Evolutionary conservation across 1,140 invertebrate genomes (phyloP).

Genomic region (Tetranychus urticae): DNA sequence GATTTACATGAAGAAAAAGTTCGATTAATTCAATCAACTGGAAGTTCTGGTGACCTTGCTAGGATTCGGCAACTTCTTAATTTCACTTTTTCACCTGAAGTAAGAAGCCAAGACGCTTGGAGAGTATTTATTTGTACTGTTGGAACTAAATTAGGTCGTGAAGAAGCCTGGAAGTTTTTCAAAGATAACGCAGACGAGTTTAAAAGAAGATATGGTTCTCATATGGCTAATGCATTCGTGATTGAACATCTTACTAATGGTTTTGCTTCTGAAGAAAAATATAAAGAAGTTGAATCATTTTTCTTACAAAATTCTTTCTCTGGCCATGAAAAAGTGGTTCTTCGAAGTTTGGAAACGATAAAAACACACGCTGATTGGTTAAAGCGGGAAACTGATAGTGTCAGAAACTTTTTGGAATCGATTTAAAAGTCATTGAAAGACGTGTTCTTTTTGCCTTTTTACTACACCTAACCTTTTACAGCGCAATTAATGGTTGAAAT

Average conservation of each 20-base stretch:
- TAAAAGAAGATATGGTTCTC: conserved; percentile 36
- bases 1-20: conserved; percentile 73
- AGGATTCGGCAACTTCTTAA: conserved; percentile 47
- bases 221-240: conserved; percentile 14
- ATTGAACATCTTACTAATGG: conserved; percentile 50
- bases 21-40: conserved; percentile 53
- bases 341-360: conserved; percentile 46
- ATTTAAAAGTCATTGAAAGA: too few relatives aligned
- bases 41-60: conserved; percentile 39
- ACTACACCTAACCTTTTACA: too few relatives aligned
- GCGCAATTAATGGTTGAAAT: too few relatives aligned
- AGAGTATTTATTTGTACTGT: conserved; percentile 64
- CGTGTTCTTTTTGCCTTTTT: too few relatives aligned
- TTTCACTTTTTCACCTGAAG: conserved; percentile 36
- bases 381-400: not conserved
- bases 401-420: not conserved
- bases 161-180: conserved; percentile 71
- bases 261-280: conserved; percentile 53
- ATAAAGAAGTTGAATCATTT: conserved; percentile 57
- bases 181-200: conserved; percentile 53
- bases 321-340: conserved; percentile 56
- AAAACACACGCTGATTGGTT: not conserved
- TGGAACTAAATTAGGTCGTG: conserved; percentile 39
- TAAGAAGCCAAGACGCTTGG: conserved; percentile 66
- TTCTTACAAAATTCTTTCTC: conserved; percentile 47